Conservation (phyloP, 2,888 invertebrate genomes). For the Xanthia togata region DNA sequence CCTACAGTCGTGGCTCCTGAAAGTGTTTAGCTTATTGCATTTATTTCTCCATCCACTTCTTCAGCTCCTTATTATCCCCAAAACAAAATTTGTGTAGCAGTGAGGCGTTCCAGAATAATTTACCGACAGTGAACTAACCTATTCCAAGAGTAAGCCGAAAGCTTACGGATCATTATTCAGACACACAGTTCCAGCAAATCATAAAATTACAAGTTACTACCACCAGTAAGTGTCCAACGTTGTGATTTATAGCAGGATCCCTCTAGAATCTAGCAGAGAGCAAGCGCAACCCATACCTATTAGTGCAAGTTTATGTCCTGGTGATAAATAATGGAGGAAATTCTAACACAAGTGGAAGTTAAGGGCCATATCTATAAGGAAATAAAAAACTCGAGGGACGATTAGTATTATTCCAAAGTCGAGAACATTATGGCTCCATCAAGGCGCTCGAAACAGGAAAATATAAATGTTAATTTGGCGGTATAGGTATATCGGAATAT, state of each 20-base stretch:
- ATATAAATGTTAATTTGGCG: conserved; percentile 53
- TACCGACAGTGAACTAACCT: not conserved
- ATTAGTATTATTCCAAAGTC: conserved; percentile 38
- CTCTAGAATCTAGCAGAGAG: not conserved
- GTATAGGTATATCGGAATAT: conserved; percentile 27
- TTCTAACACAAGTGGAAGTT: conserved; percentile 14
- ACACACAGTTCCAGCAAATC: conserved; percentile 3
- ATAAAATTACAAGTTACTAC: conserved; percentile 6
- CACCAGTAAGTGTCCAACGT: not conserved
- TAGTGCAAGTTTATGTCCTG: conserved; percentile 11
- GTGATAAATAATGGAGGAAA: conserved; percentile 15
- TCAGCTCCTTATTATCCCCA: not conserved
- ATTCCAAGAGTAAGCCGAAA: not conserved
- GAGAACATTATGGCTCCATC: conserved; percentile 32
- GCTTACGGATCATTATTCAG: not conserved
- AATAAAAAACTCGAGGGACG: conserved; percentile 25
- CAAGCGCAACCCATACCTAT: not conserved
- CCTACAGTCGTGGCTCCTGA: not conserved
- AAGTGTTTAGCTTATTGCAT: not conserved
- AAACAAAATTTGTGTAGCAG: not conserved
- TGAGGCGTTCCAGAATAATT: not conserved
- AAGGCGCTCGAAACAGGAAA: conserved; percentile 58
- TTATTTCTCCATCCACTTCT: not conserved
- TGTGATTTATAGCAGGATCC: conserved; percentile 12
- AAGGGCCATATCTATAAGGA: conserved; percentile 44